Evolutionary conservation across 2,113 vertebrate species (phyloP).

Genomic region (Clarias gariepinus): DNA sequence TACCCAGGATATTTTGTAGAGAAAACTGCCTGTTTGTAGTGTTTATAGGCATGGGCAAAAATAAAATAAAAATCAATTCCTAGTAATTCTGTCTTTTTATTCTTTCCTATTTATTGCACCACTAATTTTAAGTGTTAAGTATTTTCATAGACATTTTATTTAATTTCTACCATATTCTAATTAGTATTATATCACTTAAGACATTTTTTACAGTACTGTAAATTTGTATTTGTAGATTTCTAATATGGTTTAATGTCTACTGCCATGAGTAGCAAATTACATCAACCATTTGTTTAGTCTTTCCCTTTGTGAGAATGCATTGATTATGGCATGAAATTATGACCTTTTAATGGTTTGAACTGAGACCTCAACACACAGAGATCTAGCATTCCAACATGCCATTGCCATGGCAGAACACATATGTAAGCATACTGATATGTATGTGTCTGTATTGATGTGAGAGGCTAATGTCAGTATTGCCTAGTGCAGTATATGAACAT

Average conservation of each 20-base stretch:
- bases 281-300: constrained; percentile 28
- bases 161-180: neutral
- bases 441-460: constrained; percentile 50
- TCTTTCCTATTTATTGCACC: neutral
- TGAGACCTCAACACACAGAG: constrained; percentile 44
- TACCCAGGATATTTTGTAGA: neutral
- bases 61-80: too few relatives aligned
- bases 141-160: neutral
- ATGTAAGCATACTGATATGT: constrained; percentile 57
- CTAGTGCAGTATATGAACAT: constrained; percentile 66
- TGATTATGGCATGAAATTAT: constrained; percentile 52
- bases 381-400: constrained; percentile 44
- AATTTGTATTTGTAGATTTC: neutral
- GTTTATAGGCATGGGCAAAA: neutral
- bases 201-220: neutral
- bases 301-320: constrained; percentile 49
- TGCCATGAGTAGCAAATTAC: constrained; percentile 19
- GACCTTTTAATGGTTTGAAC: constrained; percentile 32
- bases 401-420: constrained; percentile 47
- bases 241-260: neutral
- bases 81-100: neutral
- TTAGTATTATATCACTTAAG: neutral
- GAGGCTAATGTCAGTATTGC: constrained; percentile 37
- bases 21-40: neutral
- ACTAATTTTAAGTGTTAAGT: neutral